Evolutionary conservation across 1,140 invertebrate species (phyloP), one percentile per base, ranked within the genome.

Genomic region (Diorhabda sublineata): DNA sequence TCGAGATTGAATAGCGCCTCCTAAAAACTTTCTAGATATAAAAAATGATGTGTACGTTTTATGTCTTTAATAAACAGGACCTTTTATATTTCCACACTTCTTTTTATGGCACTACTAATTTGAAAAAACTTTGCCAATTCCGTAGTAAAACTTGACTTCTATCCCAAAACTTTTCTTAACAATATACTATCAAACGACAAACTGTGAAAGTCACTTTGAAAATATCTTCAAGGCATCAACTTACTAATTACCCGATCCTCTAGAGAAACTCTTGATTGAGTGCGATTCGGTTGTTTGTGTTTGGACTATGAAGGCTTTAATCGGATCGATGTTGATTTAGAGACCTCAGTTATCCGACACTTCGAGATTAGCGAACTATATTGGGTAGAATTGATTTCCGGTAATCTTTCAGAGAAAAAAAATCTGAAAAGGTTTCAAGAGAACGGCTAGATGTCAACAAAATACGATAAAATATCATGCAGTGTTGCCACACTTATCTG

Each of bases 211-310:
- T 52, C 47, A 52, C 47, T n/a, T n/a, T 52, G 6, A n/a, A 4
- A 52, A 52, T n/a, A n/a, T n/a, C 47, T 52, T 52, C 26, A 52
- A 52, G 47, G 47, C 47, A 52, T 52, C 47, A 52, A 52, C 47
- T 52, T 52, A 52, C 47, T 52, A 52, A 52, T 52, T 52, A 52
- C 47, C 47, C 47, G 47, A 52, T 52, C 47, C 47, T 52, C 47
- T 8, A 52, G 47, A 8, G 47, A 52, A 52, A 52, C 47, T 52
- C 47, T 52, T 52, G 47, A 52, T 52, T 52, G 47, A 52, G 47
- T 52, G 47, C 6, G 47, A 52, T 52, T n/a, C 3, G 4, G n/a
- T 52, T 52, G 47, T 52, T 52, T 52, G 47, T 52, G 47, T 52
- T 52, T 52, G 47, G 47, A 52, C 47, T 52, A 52, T 8, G 47